A percentile compares a stretch with the other conserved stretches of the same genome.
phyloP scores from a whole-genome alignment of 2,113 vertebrate species.

The Saguinus midas region DNA sequence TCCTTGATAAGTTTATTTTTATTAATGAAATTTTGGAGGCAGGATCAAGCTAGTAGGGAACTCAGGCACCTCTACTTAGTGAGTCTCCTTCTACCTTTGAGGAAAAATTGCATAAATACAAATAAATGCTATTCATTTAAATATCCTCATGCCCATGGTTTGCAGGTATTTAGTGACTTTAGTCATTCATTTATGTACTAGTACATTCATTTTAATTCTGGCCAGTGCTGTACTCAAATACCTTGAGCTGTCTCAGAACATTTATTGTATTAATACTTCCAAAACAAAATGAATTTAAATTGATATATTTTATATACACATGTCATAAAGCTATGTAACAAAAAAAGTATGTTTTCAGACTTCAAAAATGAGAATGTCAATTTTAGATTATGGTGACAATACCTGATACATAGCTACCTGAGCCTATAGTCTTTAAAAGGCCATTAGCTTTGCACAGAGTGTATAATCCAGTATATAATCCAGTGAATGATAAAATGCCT shows the following conservation, averaged over 20 bases:
- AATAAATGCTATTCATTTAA: neutral
- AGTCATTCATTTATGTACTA: neutral
- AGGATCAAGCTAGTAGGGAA: neutral
- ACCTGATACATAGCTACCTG: neutral
- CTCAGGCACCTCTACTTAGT: neutral
- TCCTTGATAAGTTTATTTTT: neutral
- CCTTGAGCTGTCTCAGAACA: neutral
- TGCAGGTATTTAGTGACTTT: neutral
- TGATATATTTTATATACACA: neutral
- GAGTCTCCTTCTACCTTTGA: neutral
- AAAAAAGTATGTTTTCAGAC: neutral
- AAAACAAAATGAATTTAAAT: constrained; percentile 40
- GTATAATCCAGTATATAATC: neutral
- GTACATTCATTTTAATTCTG: neutral
- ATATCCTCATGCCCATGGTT: neutral
- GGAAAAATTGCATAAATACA: neutral
- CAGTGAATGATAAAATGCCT: neutral
- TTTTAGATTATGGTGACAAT: neutral
- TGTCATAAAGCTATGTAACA: neutral
- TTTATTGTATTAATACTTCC: neutral
- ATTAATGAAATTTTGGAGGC: neutral
- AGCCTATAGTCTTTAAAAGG: neutral
- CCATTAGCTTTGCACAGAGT: neutral
- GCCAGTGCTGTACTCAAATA: neutral
- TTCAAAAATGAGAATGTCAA: neutral